Base-by-base conservation (phyloP, 2,113 vertebrate species). In the Panthera tigris region DNA sequence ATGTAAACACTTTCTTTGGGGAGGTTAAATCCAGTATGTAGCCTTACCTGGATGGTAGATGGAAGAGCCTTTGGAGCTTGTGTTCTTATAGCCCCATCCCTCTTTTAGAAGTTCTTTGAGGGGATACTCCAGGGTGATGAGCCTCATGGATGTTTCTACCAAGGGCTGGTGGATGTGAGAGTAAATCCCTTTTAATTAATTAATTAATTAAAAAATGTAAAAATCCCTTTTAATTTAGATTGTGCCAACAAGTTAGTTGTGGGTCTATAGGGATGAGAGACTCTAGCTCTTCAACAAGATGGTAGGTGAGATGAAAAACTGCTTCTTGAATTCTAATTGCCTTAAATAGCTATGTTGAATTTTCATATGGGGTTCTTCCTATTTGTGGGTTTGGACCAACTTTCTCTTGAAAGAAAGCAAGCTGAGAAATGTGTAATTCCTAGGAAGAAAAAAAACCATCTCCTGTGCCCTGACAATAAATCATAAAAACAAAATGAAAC, bases 391-490 rank as follows among this genome's bases (percentile, higher is more conserved):
- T 96, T 96, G 45, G 39, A 82, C 33, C 48, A 92, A 55, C n/a
- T 63, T 91, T 36, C 14, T 90, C 61, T 82, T 74, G 9, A 92
- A 93, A 93, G 91, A 88, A 87, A 78, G 79, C 29, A 94, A 85
- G 7, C 19, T 91, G 36, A 85, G 55, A 88, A 82, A 95, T 84
- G 25, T 91, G 55, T 5, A 91, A 4, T 89, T 86, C 5, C 41
- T 79, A 89, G 61, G 3, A 68, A 36, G 69, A 69, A 84, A 90
- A 94, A 57, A 79, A 84, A 89, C 74, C 2, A n/a, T 63, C 18
- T 15, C 31, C 31, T 27, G 2, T 63, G 48, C 4, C 11, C 15
- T 79, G 48, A 71, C 18, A 89, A 31, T 31, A 16, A 66, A 52
- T 55, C 12, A 79, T 36, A 19, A 94, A 69, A 71, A 18, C 14